These are phyloP conservation scores for Indicator indicator DNA, from an alignment of 2,113 vertebrate species.

Conservation along the genomic window DNA sequence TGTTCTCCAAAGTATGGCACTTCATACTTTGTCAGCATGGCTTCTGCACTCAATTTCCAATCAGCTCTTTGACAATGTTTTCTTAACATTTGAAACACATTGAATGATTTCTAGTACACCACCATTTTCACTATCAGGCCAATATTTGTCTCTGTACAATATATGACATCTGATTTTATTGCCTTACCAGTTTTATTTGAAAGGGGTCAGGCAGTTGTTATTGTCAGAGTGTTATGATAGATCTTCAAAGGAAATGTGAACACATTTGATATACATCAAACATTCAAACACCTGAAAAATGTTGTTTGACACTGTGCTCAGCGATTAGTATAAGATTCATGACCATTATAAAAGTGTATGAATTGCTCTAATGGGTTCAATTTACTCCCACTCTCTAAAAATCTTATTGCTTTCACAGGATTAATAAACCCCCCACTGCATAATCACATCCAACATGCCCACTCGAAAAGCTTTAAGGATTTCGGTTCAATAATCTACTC, in stretches of 20 bases:
- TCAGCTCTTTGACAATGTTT: background rate
- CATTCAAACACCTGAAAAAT: background rate
- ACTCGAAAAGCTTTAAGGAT: background rate
- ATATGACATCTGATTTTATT: background rate
- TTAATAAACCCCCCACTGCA: background rate
- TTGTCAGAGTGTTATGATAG: background rate
- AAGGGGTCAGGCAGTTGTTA: background rate
- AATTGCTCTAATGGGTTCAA: background rate
- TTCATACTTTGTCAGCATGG: background rate
- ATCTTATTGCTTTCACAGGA: background rate
- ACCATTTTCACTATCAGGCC: background rate
- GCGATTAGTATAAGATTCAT: background rate
- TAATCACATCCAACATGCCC: background rate
- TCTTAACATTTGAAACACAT: background rate
- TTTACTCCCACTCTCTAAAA: background rate
- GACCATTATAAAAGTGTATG: background rate
- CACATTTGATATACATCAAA: background rate
- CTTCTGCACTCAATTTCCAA: background rate
- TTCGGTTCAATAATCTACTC: background rate
- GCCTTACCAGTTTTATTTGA: conserved; percentile 23
- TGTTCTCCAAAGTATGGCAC: background rate
- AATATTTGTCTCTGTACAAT: conserved; percentile 9
- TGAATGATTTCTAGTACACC: conserved; percentile 4
- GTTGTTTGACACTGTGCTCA: background rate
- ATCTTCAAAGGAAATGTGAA: background rate